These are phyloP conservation scores for Venturia canescens DNA, from an alignment of 1,140 invertebrate genomes.

Conservation along the genomic window DNA sequence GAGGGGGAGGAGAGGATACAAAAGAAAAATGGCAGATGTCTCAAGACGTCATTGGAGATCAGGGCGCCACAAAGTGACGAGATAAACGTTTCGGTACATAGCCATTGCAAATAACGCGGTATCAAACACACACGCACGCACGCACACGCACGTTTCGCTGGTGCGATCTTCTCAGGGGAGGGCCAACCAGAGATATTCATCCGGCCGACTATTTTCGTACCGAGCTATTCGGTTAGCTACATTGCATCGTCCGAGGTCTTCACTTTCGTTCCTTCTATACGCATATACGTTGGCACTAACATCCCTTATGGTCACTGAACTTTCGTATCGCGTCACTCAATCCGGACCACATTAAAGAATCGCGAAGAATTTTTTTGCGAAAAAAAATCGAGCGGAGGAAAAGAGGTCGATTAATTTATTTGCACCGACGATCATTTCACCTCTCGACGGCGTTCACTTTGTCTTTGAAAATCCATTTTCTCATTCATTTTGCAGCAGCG, in stretches of 20 bases:
- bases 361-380: conserved; percentile 17
- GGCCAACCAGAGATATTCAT: conserved; percentile 51
- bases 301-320: conserved; percentile 75
- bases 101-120: conserved; percentile 7
- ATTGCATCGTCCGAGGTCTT: conserved; percentile 49
- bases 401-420: background rate
- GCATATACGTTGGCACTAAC: conserved; percentile 66
- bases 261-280: conserved; percentile 65
- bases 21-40: background rate
- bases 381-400: background rate
- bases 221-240: conserved; percentile 62
- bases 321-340: conserved; percentile 61
- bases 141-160: background rate
- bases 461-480: conserved; percentile 8
- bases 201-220: conserved; percentile 67
- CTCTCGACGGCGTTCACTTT: background rate
- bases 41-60: background rate
- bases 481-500: conserved; percentile 1
- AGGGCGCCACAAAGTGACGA: background rate
- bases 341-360: conserved; percentile 25
- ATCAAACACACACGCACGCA: background rate
- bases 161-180: conserved; percentile 12
- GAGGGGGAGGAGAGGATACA: background rate
- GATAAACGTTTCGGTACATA: conserved; percentile 3
- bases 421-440: background rate